A percentile compares a stretch with the other conserved stretches of the same genome.
These are phyloP conservation scores for Drosophila conformis DNA, from an alignment of 2,888 invertebrate species.

Conservation along the genomic window DNA sequence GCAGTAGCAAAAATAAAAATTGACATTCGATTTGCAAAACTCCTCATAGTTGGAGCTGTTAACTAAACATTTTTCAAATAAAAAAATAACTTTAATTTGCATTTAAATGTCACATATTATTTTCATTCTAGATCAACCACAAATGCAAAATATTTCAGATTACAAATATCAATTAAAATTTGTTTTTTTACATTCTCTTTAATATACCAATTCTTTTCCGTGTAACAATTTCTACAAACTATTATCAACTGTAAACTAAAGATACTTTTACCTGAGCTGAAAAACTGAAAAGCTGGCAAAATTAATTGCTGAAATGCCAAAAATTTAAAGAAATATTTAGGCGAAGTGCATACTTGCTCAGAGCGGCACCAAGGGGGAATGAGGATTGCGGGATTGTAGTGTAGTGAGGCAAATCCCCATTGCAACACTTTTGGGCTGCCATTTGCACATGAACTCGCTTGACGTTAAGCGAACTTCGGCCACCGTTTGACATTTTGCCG, in stretches of 20 bases:
- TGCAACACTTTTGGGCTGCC: constrained; percentile 57
- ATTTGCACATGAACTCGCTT: constrained; percentile 70
- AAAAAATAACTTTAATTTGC: not conserved
- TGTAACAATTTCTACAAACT: not conserved
- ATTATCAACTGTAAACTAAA: constrained; percentile 17
- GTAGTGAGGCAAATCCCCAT: not conserved
- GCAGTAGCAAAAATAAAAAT: not conserved
- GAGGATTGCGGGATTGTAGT: not conserved
- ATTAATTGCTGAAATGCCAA: constrained; percentile 55
- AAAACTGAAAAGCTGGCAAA: constrained; percentile 37
- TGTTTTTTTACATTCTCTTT: rapidly evolving
- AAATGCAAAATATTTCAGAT: not conserved
- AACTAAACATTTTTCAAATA: not conserved
- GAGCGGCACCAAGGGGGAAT: not conserved
- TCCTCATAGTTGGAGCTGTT: not conserved
- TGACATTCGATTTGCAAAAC: not conserved
- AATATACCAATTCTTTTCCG: not conserved
- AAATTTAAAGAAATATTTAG: constrained; percentile 54
- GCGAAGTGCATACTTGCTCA: constrained; percentile 60
- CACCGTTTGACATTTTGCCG: constrained; percentile 79
- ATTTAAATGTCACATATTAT: rapidly evolving
- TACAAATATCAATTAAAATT: not conserved
- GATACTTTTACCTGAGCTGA: constrained; percentile 17
- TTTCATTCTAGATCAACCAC: not conserved
- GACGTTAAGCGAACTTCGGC: constrained; percentile 71